Evolutionary conservation across 2,797 vertebrate genomes (phyloP), one percentile per base, ranked within the genome.

Genomic region (Leuciscus waleckii): DNA sequence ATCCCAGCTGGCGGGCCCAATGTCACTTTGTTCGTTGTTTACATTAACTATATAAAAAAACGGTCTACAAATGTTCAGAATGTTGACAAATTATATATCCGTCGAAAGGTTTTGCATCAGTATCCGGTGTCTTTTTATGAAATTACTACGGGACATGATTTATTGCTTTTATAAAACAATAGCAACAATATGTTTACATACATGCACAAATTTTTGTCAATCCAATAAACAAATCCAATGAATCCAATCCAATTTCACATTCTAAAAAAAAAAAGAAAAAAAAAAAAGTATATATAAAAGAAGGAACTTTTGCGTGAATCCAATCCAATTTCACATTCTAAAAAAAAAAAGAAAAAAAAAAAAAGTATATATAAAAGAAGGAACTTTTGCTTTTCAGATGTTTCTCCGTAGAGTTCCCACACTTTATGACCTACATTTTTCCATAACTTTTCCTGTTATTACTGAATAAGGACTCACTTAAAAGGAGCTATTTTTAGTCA

Each of bases 401-500:
- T 74, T 74, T 51, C 46, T 32, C n/a, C 4, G 32, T 32, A 51
- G 26, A 74, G 71, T 19, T 74, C 43, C 9, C 26, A 51, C 26
- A 74, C 26, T 74, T 74, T 32, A 51, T 51, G 71, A 74, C 71
- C 71, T 74, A 74, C 3, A 74, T 75, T 54, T 54, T 51, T 7
- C 26, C 43, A 41, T 70, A 11, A 41, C 68, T 32, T 49, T 73
- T 19, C n/a, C 17, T 32, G 26, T 29, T 29, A 32, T 74, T 11
- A 51, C 29, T 54, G 29, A 51, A 54, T 75, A 75, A 75, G 43
- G 49, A 23, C 71, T 75, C 19, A 51, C 26, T 74, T 49, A 75
- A 65, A 65, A 75, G 29, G 17, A 35, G 46, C 4, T 35, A 21
- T 35, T 75, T 75, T 75, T 51, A 75, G 17, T 41, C 46, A 75